Evolutionary conservation across 2,113 vertebrate genomes (phyloP), one percentile per base, ranked within the genome.

Genomic region (Alaudala cheleensis): DNA sequence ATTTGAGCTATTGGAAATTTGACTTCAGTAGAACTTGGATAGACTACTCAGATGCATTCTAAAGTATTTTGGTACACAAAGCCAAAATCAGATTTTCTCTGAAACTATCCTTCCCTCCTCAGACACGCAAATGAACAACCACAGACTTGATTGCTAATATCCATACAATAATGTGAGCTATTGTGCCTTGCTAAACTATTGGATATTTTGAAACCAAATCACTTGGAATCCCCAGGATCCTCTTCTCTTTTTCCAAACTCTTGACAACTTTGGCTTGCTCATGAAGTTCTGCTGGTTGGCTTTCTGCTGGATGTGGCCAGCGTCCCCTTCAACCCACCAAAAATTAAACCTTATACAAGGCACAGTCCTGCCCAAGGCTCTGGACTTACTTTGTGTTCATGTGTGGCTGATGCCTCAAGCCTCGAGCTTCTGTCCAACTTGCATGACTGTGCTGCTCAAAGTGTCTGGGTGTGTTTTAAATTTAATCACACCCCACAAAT

Each of bases 401-500:
- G 10, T 67, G 40, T 71, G 70, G n/a, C n/a, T 92, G 78, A 84
- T 73, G 87, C 45, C 58, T 86, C 22, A 73, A 77, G 17, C 24
- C 47, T 62, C 3, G 1, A 86, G 56, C 50, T 95, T 85, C 92
- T 89, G 62, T 91, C 92, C 77, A 70, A 24, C 60, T 69, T 62
- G 39, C 54, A 88, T 4, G 34, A 82, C 34, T 58, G 25, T 2
- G 1, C 40, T 86, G 66, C 51, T 49, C 1, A 1, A 25, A 39
- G 22, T n/a, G 28, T 44, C 50, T 89, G 47, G 62, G 53, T 62
- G n/a, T 93, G 80, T 73, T 94, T 92, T 71, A 93, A 88, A 94
- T 95, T 94, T 82, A 91, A 89, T 89, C 69, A 73, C 71, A 69
- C 85, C n/a, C 70, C 72, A 92, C 81, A 95, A 94, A 94, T 92